These are phyloP conservation scores for Trachops cirrhosus DNA, from an alignment of 2,797 vertebrate genomes.

Conservation along the genomic window DNA sequence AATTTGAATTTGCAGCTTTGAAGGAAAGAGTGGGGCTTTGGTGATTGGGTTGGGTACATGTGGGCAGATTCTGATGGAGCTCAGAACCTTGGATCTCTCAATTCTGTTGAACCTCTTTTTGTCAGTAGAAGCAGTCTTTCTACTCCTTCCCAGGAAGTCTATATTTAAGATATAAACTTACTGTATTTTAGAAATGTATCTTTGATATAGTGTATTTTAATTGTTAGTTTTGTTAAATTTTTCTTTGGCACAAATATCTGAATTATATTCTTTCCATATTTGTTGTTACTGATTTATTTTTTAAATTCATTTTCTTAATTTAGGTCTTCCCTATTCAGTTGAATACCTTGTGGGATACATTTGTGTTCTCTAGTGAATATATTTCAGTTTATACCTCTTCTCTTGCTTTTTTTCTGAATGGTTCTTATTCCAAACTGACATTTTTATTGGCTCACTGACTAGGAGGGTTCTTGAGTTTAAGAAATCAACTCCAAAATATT, in stretches of 20 bases:
- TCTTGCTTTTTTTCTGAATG: constrained; percentile 19
- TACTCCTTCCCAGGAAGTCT: background rate
- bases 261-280: background rate
- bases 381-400: background rate
- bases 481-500: constrained; percentile 11
- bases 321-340: background rate
- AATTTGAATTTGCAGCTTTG: background rate
- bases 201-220: background rate
- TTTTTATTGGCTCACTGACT: background rate
- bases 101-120: background rate
- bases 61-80: background rate
- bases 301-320: background rate
- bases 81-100: background rate
- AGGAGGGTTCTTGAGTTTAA: constrained; percentile 4
- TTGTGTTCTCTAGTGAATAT: background rate
- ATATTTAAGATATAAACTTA: background rate
- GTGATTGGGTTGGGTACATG: background rate
- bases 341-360: background rate
- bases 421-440: background rate
- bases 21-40: background rate
- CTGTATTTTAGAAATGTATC: background rate
- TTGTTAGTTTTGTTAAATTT: background rate
- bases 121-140: background rate
- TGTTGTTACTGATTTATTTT: background rate
- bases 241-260: background rate